phyloP scores from a whole-genome alignment of 2,888 invertebrate species.

The Diaperis boleti region DNA sequence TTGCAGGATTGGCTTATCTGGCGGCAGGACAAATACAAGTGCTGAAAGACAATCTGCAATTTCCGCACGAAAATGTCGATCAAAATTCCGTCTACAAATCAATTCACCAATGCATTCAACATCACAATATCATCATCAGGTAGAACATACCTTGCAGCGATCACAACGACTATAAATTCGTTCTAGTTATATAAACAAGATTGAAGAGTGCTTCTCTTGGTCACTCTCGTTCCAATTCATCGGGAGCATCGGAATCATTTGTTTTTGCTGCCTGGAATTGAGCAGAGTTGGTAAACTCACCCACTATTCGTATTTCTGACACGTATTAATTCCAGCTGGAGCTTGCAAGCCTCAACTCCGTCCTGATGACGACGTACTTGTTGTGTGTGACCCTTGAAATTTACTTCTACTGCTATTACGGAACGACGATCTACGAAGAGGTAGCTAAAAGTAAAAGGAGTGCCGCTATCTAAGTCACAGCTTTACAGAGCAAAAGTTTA shows the following conservation, averaged over 20 bases:
- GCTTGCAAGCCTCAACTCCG: neutral
- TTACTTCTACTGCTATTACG: constrained; percentile 11
- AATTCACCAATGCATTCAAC: constrained; percentile 2
- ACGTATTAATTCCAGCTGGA: constrained; percentile 3
- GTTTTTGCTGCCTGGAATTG: constrained; percentile 1
- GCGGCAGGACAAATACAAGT: constrained; percentile 15
- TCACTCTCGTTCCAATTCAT: constrained; percentile 3
- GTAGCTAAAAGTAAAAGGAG: neutral
- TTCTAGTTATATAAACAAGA: constrained; percentile 13
- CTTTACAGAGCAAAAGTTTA: constrained; percentile 65
- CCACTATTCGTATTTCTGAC: neutral
- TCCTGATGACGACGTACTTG: neutral
- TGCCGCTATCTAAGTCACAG: too few species aligned
- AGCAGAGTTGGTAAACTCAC: neutral
- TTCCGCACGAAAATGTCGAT: constrained; percentile 3
- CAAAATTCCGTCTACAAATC: neutral
- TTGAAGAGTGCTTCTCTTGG: constrained; percentile 7
- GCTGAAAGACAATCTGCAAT: constrained; percentile 16
- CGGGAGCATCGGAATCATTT: constrained; percentile 9
- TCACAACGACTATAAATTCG: neutral
- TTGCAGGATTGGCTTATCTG: constrained; percentile 5
- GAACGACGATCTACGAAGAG: neutral
- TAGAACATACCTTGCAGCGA: neutral
- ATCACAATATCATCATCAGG: constrained; percentile 13
- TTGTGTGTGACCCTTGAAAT: constrained; percentile 5